Evolutionary conservation across 2,797 vertebrate genomes (phyloP).

Genomic region (Phalloptychus januarius): DNA sequence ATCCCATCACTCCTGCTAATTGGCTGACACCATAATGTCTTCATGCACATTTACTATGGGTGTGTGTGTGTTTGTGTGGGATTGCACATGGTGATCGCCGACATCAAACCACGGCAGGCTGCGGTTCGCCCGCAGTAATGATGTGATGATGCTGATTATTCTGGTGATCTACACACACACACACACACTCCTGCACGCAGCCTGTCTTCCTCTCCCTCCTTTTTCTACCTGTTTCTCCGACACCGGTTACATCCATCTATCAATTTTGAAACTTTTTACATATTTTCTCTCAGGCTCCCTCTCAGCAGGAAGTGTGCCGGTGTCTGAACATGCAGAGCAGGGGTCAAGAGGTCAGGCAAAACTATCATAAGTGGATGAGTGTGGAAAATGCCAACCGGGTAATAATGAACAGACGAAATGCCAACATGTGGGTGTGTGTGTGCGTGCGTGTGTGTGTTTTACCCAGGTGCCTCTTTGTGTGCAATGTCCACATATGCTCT

Average conservation of each 20-base stretch:
- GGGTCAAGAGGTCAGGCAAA: slow-evolving; percentile 24
- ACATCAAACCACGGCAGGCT: slow-evolving; percentile 52
- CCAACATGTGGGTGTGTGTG: slow-evolving; percentile 11
- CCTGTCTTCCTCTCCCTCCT: neutral
- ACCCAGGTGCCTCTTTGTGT: slow-evolving; percentile 7
- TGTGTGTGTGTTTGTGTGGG: slow-evolving; percentile 1
- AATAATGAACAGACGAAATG: slow-evolving; percentile 43
- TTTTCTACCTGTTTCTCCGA: neutral
- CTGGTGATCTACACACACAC: slow-evolving; percentile 31
- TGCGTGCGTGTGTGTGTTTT: slow-evolving; percentile 13
- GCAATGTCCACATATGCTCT: slow-evolving; percentile 12
- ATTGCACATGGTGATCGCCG: slow-evolving; percentile 44
- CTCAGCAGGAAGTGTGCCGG: neutral
- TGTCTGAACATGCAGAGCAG: slow-evolving; percentile 13
- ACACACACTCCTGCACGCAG: slow-evolving; percentile 3
- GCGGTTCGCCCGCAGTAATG: slow-evolving; percentile 41
- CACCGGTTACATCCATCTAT: slow-evolving; percentile 16
- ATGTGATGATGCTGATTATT: slow-evolving; percentile 34
- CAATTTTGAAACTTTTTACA: neutral
- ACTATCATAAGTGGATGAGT: slow-evolving; percentile 26
- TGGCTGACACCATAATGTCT: slow-evolving; percentile 48
- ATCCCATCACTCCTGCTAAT: slow-evolving; percentile 54
- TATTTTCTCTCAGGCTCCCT: neutral
- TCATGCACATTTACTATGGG: slow-evolving; percentile 35
- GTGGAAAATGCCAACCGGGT: slow-evolving; percentile 44